phyloP scores from a whole-genome alignment of 2,888 invertebrate species.

The Athripsodes cinereus region DNA sequence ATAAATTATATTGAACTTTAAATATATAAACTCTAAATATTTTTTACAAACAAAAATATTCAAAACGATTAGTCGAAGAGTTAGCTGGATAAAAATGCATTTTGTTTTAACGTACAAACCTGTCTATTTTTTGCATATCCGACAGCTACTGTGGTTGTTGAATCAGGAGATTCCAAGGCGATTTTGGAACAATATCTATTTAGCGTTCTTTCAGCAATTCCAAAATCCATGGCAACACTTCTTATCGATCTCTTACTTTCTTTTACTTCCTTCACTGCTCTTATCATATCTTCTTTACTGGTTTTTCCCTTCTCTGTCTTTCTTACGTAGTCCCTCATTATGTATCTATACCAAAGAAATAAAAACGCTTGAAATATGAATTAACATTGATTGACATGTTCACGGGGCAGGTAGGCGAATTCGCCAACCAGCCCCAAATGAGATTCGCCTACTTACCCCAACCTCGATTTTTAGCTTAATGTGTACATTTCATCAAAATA shows the following conservation, averaged over 20 bases:
- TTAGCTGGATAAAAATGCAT: neutral
- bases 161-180: neutral
- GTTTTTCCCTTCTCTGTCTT: constrained; percentile 1
- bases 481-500: neutral
- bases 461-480: neutral
- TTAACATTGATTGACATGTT: neutral
- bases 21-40: neutral
- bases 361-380: neutral
- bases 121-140: constrained; percentile 1
- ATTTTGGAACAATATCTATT: constrained; percentile 1
- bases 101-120: neutral
- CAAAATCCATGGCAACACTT: constrained; percentile 2
- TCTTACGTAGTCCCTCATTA: neutral
- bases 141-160: neutral
- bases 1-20: neutral
- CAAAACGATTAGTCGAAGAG: too few species aligned
- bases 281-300: constrained; percentile 1
- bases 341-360: neutral
- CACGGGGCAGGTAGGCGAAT: neutral
- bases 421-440: neutral
- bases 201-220: neutral
- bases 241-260: neutral
- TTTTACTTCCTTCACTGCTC: constrained; percentile 1
- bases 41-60: too few species aligned
- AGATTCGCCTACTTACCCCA: constrained; percentile 1